phyloP scores from a whole-genome alignment of 2,797 vertebrate species.

The Dryobates pubescens region DNA sequence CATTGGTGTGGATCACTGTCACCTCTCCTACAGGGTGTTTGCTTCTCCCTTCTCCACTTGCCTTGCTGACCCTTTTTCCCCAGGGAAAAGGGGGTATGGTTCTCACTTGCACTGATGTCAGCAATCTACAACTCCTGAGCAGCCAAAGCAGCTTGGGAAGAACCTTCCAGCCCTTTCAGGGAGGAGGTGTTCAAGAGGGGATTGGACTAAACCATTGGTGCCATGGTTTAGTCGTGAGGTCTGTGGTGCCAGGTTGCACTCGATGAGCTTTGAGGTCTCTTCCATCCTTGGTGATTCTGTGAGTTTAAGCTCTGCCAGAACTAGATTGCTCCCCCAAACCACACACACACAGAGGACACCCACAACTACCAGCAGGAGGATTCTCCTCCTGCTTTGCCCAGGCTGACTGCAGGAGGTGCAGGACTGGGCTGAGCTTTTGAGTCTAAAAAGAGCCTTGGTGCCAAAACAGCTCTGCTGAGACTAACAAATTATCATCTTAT shows the following conservation, averaged over 20 bases:
- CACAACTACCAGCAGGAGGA: not conserved
- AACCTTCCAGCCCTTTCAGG: not conserved
- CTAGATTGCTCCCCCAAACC: rapidly evolving
- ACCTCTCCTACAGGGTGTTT: not conserved
- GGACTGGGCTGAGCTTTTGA: not conserved
- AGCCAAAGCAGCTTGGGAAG: not conserved
- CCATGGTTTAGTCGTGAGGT: too few species aligned
- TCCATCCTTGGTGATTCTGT: too few species aligned
- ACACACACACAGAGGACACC: not conserved
- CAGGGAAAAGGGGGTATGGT: not conserved
- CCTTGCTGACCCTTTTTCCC: not conserved
- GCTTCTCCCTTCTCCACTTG: not conserved
- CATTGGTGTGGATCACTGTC: rapidly evolving
- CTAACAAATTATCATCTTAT: constrained; percentile 62
- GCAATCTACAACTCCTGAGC: rapidly evolving
- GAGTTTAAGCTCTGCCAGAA: not conserved
- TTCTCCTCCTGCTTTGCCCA: not conserved
- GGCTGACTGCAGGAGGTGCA: not conserved
- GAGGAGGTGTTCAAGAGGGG: too few species aligned
- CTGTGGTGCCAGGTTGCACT: too few species aligned
- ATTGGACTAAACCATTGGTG: too few species aligned
- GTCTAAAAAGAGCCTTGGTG: not conserved
- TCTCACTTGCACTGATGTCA: not conserved
- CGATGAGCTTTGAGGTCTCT: too few species aligned
- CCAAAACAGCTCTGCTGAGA: constrained; percentile 31